Evolutionary conservation across 2,888 invertebrate genomes (phyloP).

Genomic region (Lissonota sp.): DNA sequence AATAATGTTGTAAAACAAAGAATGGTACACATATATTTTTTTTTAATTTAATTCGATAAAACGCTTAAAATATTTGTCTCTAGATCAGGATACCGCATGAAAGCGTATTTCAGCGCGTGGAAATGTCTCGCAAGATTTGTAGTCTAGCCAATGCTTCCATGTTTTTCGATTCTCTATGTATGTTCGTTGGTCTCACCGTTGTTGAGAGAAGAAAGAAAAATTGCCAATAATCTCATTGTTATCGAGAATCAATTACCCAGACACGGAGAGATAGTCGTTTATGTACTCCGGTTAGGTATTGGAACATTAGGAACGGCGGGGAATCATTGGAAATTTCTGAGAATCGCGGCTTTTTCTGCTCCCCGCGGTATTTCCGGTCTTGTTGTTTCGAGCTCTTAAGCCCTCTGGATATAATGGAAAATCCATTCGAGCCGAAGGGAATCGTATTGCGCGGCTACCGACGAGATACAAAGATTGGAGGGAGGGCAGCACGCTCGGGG

Average conservation of each 20-base stretch:
- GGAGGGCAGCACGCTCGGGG: slow-evolving; percentile 35
- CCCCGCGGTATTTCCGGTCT: slow-evolving; percentile 56
- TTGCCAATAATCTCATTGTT: slow-evolving; percentile 47
- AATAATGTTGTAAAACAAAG: too few species aligned
- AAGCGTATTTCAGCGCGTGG: too few species aligned
- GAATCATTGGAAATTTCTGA: slow-evolving; percentile 43
- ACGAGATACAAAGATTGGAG: slow-evolving; percentile 18
- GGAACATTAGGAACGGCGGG: slow-evolving; percentile 1
- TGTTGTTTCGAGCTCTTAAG: slow-evolving; percentile 39
- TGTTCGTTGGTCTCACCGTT: too few species aligned
- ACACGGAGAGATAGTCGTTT: slow-evolving; percentile 6
- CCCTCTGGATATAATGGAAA: slow-evolving; percentile 52
- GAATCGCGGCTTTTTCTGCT: slow-evolving; percentile 24
- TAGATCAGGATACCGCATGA: too few species aligned
- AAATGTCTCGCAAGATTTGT: too few species aligned
- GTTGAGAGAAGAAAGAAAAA: slow-evolving; percentile 15
- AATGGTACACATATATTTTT: too few species aligned
- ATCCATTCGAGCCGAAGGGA: slow-evolving; percentile 48
- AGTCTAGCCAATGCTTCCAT: too few species aligned
- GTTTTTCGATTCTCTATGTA: too few species aligned
- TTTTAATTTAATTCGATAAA: too few species aligned
- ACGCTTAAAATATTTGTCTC: too few species aligned
- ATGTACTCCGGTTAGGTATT: background rate
- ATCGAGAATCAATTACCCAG: slow-evolving; percentile 50
- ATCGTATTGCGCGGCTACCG: slow-evolving; percentile 45